Evolutionary conservation across 2,113 vertebrate genomes (phyloP), one percentile per base, ranked within the genome.

Genomic region (Xerus inauris): DNA sequence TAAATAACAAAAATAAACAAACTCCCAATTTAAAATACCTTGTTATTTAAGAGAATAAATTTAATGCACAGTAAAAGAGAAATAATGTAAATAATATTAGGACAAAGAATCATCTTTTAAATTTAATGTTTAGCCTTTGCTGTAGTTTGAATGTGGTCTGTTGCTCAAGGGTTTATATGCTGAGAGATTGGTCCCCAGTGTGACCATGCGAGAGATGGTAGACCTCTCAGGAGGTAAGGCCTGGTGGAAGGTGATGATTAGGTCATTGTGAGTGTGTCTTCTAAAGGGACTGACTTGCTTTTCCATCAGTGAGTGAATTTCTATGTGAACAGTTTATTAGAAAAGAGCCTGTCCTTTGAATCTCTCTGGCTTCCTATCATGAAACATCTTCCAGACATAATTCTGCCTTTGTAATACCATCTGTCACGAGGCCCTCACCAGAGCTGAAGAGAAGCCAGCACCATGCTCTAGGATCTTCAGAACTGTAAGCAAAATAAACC

Each of bases 1-100:
- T 89, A 30, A 86, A 88, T 47, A 87, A n/a, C 24, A 71, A 88
- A 92, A 64, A 28, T 6, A 87, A 96, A 83, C 9, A 88, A 85
- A 51, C 12, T 57, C 12, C 47, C 83, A 54, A 40, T 67, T 22
- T 35, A 59, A 3, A 38, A 79, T 84, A 8, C 87, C 59, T 95
- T 80, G 47, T 64, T 62, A 80, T 67, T 87, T 84, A 89, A 81
- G 67, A 2, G 8, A 76, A 72, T 86, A 73, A 45, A 67, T 75
- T 82, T 16, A 40, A 47, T 72, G 6, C 65, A 9, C 20, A 17
- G 11, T 76, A 85, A 57, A 75, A 88, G 45, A 49, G 19, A 97
- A 89, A 59, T 32, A 94, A 38, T 57, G 20, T 13, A 54, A 32
- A 32, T 64, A 51, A n/a, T 72, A 32, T 94, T 17, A 64, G 54